phyloP scores from a whole-genome alignment of 2,113 vertebrate genomes.

The Scomber japonicus region DNA sequence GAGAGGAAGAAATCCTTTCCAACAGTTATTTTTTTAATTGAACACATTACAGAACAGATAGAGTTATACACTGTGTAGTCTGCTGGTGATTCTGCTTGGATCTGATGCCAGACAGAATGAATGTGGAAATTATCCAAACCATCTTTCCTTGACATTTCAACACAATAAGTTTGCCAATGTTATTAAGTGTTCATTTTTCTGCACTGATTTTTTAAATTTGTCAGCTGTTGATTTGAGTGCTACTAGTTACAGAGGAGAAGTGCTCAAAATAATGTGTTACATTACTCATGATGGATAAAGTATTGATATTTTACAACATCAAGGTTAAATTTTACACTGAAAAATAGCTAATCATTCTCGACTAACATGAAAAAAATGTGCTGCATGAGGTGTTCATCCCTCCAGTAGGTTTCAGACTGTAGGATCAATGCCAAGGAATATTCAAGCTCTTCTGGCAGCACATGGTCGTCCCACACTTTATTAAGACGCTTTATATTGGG shows the following conservation, averaged over 20 bases:
- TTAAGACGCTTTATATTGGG: too few species aligned
- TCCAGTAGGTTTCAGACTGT: too few species aligned
- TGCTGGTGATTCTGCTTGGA: background rate
- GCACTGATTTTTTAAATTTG: background rate
- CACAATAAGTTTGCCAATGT: background rate
- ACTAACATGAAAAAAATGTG: background rate
- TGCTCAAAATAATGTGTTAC: background rate
- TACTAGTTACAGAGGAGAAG: background rate
- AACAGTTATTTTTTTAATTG: background rate
- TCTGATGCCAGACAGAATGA: background rate
- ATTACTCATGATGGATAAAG: background rate
- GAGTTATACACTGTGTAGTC: background rate
- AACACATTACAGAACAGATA: background rate
- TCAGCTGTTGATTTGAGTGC: background rate
- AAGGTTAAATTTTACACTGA: background rate
- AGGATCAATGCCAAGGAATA: too few species aligned
- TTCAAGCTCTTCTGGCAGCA: too few species aligned
- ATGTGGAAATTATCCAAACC: background rate
- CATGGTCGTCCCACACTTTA: too few species aligned
- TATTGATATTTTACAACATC: background rate
- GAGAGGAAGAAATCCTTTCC: background rate
- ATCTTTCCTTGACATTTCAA: background rate
- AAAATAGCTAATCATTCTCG: background rate
- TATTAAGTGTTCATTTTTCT: background rate
- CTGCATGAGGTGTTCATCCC: too few species aligned